A percentile compares a stretch with the other conserved stretches of the same genome.
Evolutionary conservation across 2,797 vertebrate genomes (phyloP).

Genomic region (Peromyscus attwateri): DNA sequence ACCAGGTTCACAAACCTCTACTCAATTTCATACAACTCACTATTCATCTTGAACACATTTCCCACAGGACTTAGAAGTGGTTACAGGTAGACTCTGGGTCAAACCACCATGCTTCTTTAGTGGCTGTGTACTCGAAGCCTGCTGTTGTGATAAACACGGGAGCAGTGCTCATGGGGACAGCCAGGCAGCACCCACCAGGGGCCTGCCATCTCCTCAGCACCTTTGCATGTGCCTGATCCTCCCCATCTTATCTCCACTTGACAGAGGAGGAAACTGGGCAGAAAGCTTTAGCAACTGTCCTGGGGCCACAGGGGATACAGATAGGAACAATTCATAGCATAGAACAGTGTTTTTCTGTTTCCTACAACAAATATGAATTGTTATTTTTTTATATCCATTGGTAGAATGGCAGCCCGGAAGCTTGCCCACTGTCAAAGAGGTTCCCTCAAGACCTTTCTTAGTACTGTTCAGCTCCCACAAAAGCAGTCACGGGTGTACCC

Average conservation of each 20-base stretch:
- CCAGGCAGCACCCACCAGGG: not conserved
- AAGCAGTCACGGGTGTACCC: not conserved
- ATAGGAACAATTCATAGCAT: not conserved
- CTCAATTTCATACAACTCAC: not conserved
- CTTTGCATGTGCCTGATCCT: not conserved
- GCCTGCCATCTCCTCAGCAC: not conserved
- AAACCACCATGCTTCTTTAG: not conserved
- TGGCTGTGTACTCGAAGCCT: not conserved
- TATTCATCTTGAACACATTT: not conserved
- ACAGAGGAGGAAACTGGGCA: not conserved
- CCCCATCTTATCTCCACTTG: not conserved
- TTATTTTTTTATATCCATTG: not conserved
- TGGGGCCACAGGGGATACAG: not conserved
- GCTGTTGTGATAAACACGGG: not conserved
- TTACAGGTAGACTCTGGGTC: not conserved
- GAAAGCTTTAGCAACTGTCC: not conserved
- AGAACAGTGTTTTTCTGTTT: not conserved
- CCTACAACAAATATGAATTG: not conserved
- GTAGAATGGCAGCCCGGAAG: not conserved
- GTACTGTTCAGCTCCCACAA: not conserved
- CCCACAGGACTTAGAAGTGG: not conserved
- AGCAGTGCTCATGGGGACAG: not conserved
- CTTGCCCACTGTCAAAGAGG: not conserved
- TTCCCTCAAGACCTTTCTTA: not conserved
- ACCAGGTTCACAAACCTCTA: not conserved